Evolutionary conservation across 2,113 vertebrate species (phyloP).

Genomic region (Bambusicola thoracicus): DNA sequence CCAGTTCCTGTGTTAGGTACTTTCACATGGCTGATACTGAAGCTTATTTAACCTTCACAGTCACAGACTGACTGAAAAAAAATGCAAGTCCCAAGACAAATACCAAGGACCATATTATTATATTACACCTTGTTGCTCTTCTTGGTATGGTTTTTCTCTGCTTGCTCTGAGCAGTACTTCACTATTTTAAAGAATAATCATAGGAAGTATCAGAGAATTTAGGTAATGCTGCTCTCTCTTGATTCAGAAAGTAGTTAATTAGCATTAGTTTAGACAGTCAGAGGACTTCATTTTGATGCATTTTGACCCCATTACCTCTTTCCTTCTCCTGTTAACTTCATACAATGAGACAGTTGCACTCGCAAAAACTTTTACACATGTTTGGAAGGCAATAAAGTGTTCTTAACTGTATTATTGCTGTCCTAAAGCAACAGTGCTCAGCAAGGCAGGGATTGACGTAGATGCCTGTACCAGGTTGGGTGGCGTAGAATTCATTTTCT

Average conservation of each 20-base stretch:
- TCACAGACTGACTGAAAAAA: neutral
- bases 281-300: neutral
- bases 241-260: constrained; percentile 13
- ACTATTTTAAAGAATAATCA: neutral
- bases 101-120: neutral
- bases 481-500: neutral
- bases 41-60: neutral
- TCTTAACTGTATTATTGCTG: neutral
- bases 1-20: neutral
- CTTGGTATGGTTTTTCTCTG: neutral
- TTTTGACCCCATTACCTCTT: neutral
- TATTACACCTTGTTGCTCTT: neutral
- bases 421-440: neutral
- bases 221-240: neutral
- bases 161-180: neutral
- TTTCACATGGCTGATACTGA: neutral
- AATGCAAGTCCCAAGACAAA: neutral
- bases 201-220: constrained; percentile 15
- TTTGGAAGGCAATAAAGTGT: neutral
- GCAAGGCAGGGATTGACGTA: neutral
- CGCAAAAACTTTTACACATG: neutral
- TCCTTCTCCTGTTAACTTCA: neutral
- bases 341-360: neutral
- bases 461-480: neutral
- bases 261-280: neutral